phyloP scores from a whole-genome alignment of 1,140 invertebrate genomes.

The Hypsibius dujardini region DNA sequence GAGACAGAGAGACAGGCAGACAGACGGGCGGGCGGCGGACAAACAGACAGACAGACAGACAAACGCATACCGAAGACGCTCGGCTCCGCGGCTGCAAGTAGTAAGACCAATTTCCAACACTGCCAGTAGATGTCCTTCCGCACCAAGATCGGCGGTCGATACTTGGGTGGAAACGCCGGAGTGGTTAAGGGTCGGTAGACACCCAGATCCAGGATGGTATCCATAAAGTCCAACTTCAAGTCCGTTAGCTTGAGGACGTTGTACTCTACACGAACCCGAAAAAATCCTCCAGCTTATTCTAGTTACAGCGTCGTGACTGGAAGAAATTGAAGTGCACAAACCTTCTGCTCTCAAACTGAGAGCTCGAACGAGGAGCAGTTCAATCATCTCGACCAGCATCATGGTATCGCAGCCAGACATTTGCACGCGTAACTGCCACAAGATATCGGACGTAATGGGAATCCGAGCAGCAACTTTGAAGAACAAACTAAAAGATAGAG shows the following conservation, averaged over 20 bases:
- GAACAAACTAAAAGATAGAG: background rate
- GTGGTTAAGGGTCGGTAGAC: background rate
- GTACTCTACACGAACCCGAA: constrained; percentile 10
- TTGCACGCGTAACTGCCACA: background rate
- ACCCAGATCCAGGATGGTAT: background rate
- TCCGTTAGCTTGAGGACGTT: background rate
- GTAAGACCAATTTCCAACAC: background rate
- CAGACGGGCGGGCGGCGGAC: no score
- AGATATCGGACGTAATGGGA: background rate
- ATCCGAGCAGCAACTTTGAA: background rate
- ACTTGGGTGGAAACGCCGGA: constrained; percentile 7
- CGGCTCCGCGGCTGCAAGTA: background rate
- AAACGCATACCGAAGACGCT: background rate
- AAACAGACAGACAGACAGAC: no score
- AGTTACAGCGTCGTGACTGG: no score
- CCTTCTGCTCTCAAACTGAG: background rate
- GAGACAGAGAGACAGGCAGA: no score
- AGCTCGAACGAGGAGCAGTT: background rate
- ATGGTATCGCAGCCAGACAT: background rate
- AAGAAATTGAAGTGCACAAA: background rate
- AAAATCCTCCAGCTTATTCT: no score
- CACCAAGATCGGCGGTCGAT: background rate
- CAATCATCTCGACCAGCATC: background rate
- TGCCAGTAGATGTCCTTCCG: background rate
- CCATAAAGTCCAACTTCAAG: background rate